These are phyloP conservation scores for Oryctes rhinoceros DNA, from an alignment of 1,140 invertebrate species.

Conservation along the genomic window DNA sequence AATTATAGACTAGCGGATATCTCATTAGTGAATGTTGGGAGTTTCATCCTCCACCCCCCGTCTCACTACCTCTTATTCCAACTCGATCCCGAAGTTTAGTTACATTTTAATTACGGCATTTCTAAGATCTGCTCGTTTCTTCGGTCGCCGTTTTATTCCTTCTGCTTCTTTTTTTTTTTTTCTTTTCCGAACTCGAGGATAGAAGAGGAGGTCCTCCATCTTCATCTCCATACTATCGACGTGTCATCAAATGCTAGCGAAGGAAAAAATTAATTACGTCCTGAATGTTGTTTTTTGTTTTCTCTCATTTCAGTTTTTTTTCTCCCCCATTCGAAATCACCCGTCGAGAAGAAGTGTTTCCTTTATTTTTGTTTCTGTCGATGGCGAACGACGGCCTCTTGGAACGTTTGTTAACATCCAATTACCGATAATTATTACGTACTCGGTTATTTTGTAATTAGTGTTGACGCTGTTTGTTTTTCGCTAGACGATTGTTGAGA, in stretches of 20 bases:
- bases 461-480: conserved; percentile 15
- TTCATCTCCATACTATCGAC: background rate
- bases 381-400: background rate
- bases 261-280: conserved; percentile 33
- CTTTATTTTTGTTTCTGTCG: background rate
- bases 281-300: background rate
- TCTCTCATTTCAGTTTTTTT: background rate
- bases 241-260: background rate
- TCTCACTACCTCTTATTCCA: background rate
- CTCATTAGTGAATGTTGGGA: conserved; percentile 48
- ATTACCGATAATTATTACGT: conserved; percentile 7
- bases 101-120: conserved; percentile 51
- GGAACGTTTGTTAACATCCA: conserved; percentile 20
- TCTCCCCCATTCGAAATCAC: background rate
- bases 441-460: conserved; percentile 20
- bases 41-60: conserved; percentile 9
- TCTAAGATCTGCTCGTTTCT: conserved; percentile 47
- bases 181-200: background rate
- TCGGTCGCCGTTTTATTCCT: background rate
- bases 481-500: background rate
- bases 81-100: conserved; percentile 44
- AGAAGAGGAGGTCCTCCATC: background rate
- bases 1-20: conserved; percentile 49
- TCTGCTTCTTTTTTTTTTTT: background rate
- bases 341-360: background rate